Conservation (phyloP, 2,888 invertebrate species). For the Caenorhabditis virilis region DNA sequence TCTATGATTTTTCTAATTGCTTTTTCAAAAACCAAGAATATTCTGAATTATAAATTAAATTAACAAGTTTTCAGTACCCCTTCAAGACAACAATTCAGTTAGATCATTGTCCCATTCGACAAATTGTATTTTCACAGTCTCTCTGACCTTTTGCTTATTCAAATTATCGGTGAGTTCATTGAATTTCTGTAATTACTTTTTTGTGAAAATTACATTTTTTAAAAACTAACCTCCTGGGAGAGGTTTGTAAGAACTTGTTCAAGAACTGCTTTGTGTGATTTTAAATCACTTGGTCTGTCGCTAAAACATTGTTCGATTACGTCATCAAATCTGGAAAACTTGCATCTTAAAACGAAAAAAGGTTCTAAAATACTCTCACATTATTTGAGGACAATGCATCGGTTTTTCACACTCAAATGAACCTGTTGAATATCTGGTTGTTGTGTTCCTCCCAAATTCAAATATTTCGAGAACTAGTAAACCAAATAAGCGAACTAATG, state of each 20-base stretch:
- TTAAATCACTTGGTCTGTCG: slow-evolving; percentile 1
- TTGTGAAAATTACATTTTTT: too few species aligned
- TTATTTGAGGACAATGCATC: slow-evolving; percentile 2
- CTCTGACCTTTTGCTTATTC: too few species aligned
- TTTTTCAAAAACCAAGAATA: too few species aligned
- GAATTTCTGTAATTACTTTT: too few species aligned
- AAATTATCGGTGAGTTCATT: too few species aligned
- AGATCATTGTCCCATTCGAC: too few species aligned
- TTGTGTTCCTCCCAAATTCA: slow-evolving; percentile 3
- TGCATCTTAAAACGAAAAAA: not conserved
- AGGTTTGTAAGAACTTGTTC: not conserved
- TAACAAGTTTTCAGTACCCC: too few species aligned
- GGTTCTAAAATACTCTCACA: slow-evolving; percentile 1
- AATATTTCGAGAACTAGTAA: slow-evolving; percentile 7
- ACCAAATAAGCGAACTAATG: too few species aligned
- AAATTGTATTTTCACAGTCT: too few species aligned
- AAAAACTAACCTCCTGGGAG: slow-evolving; percentile 1
- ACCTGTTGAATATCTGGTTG: not conserved
- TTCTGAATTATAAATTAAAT: too few species aligned
- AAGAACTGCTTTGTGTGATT: slow-evolving; percentile 1
- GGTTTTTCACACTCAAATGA: slow-evolving; percentile 1
- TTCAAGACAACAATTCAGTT: too few species aligned
- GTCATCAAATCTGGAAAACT: slow-evolving; percentile 8
- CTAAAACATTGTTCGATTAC: slow-evolving; percentile 8
- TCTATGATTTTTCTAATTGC: too few species aligned